These are phyloP conservation scores for Nansenia antarctica DNA, from an alignment of 2,113 vertebrate genomes.

Conservation along the genomic window DNA sequence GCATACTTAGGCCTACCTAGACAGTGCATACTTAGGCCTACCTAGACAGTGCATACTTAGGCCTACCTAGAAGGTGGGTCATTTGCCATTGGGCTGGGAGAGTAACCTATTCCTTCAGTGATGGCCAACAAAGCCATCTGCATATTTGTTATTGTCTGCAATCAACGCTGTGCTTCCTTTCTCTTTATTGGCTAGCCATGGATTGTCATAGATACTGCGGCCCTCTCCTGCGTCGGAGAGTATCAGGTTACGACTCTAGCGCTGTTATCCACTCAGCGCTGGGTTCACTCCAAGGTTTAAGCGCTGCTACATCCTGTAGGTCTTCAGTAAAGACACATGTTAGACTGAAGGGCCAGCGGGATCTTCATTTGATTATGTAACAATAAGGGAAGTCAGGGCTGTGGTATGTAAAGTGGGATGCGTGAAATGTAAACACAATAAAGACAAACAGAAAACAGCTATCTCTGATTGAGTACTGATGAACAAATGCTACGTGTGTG, in stretches of 20 bases:
- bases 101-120: neutral
- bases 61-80: too few relatives aligned
- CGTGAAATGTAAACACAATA: neutral
- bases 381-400: neutral
- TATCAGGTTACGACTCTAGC: conserved; percentile 1
- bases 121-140: neutral
- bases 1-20: too few relatives aligned
- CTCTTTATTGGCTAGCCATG: neutral
- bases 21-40: too few relatives aligned
- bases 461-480: too few relatives aligned
- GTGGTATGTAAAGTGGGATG: neutral
- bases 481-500: neutral
- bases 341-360: neutral
- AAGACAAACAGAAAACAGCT: neutral
- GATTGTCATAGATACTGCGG: neutral
- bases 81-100: too few relatives aligned
- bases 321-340: neutral
- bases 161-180: neutral
- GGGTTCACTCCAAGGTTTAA: neutral
- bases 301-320: neutral
- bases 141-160: neutral
- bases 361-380: neutral
- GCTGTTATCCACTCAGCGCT: neutral
- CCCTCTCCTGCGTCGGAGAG: neutral
- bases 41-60: too few relatives aligned